Evolutionary conservation across 2,888 invertebrate genomes (phyloP), one percentile per base, ranked within the genome.

Genomic region (Mellilla xanthometata): DNA sequence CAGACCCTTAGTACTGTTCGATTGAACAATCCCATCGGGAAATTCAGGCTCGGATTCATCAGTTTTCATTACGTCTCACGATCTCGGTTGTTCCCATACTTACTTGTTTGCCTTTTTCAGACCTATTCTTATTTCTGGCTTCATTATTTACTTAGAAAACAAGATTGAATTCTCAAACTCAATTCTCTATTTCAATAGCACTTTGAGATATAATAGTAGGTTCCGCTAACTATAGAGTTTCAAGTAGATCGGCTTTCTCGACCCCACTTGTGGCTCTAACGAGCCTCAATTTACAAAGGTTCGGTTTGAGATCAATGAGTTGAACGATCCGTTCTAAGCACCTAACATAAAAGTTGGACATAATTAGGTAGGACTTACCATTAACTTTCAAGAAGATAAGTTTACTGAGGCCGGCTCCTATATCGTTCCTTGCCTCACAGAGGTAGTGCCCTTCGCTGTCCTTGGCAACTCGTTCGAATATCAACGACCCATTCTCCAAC

Each of bases 391-490:
- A 87, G 76, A 95, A 95, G 62, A 97, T 95, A 40, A 97, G 95
- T 87, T 97, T 97, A 90, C 97, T 97, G 46, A 97, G 93, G 7
- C 96, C 97, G 9, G 95, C 94, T 0, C 97, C 97, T 54, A 98
- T 96, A 59, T 95, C 95, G 75, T 98, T 98, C 66, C 95, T 94
- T n/a, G 97, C 96, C 72, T 97, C 97, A 81, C 98, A 98, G 39
- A 97, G 91, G 78, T 97, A 97, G 78, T 96, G 95, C 0, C 97
- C 97, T 81, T 96, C 96, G 73, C 95, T 95, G 68, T 95, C 95
- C 81, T 96, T 96, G 61, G 94, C 94, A 36, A 96, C 94, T 71
- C 94, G 93, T 63, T 94, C 93, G 77, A 97, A 96, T 54, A 94
- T 93, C 55, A 97, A 91, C 7, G 96, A 95, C 13, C 97, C 97